phyloP scores from a whole-genome alignment of 1,140 invertebrate genomes.

The Augochlora pura region DNA sequence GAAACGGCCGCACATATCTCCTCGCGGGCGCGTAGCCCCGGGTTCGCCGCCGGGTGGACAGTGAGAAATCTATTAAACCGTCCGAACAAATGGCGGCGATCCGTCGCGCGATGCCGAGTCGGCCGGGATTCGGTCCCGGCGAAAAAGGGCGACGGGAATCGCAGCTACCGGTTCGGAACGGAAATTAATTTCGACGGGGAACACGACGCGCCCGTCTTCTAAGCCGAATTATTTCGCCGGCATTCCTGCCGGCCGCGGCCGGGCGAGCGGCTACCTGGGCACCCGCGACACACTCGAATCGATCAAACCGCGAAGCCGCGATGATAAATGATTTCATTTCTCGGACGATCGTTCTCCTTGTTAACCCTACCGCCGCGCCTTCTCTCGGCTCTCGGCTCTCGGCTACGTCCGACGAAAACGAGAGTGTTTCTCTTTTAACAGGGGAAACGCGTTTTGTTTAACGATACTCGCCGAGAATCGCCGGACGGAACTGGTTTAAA shows the following conservation, averaged over 20 bases:
- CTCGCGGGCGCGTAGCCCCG: no score
- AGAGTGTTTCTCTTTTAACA: no score
- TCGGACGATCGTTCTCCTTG: neutral
- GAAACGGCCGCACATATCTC: no score
- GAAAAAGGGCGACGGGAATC: slow-evolving; percentile 1
- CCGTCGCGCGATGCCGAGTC: neutral
- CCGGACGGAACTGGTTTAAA: no score
- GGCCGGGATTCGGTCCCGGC: neutral
- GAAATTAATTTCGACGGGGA: neutral
- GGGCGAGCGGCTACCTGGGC: neutral
- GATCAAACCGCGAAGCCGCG: neutral
- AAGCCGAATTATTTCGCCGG: neutral
- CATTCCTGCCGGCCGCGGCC: neutral
- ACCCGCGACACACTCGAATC: neutral
- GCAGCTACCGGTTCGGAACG: slow-evolving; percentile 2
- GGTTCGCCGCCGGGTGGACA: no score
- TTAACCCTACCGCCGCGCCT: no score
- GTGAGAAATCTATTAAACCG: neutral
- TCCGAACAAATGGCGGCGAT: neutral
- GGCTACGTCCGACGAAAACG: no score
- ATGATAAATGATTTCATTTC: neutral
- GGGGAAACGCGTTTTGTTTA: no score
- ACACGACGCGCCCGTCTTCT: neutral
- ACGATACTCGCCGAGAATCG: no score
- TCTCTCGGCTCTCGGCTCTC: no score